Conservation (phyloP, 1,140 invertebrate genomes). For the Drosophila yakuba region DNA sequence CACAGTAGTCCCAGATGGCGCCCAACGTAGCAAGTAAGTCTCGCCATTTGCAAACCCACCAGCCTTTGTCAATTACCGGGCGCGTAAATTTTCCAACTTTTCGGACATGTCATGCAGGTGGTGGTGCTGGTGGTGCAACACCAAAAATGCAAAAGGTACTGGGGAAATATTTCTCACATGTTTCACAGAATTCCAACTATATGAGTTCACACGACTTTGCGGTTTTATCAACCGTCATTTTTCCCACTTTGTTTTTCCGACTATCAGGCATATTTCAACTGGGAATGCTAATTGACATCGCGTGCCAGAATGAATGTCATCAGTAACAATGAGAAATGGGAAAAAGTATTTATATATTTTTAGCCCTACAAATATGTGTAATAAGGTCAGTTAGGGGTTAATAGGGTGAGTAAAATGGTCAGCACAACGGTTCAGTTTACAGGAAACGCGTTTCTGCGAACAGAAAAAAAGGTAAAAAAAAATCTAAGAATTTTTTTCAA, state of each 20-base stretch:
- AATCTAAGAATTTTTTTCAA: slow-evolving; percentile 21
- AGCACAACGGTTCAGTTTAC: slow-evolving; percentile 30
- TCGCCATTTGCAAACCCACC: slow-evolving; percentile 29
- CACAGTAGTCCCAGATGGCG: slow-evolving; percentile 61
- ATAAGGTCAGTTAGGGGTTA: slow-evolving; percentile 62
- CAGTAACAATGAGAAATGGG: slow-evolving; percentile 26
- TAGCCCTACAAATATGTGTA: slow-evolving; percentile 44
- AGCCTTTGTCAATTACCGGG: slow-evolving; percentile 60
- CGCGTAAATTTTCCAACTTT: slow-evolving; percentile 66
- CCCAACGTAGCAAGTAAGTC: slow-evolving; percentile 17
- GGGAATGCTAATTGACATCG: slow-evolving; percentile 56
- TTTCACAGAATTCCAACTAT: slow-evolving; percentile 24
- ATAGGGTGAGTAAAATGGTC: slow-evolving; percentile 2
- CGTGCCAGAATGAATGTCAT: slow-evolving; percentile 52
- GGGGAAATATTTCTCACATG: slow-evolving; percentile 31
- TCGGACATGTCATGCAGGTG: slow-evolving; percentile 40
- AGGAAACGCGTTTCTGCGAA: slow-evolving; percentile 57
- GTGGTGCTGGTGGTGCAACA: slow-evolving; percentile 38
- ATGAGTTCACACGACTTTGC: slow-evolving; percentile 22
- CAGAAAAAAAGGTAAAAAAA: not conserved
- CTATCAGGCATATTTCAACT: slow-evolving; percentile 39
- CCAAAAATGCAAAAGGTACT: slow-evolving; percentile 17
- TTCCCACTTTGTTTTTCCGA: slow-evolving; percentile 32
- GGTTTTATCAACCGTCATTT: slow-evolving; percentile 24
- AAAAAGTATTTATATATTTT: slow-evolving; percentile 40